Evolutionary conservation across 2,888 invertebrate genomes (phyloP), one percentile per base, ranked within the genome.

Genomic region (Leptopilina myrica): DNA sequence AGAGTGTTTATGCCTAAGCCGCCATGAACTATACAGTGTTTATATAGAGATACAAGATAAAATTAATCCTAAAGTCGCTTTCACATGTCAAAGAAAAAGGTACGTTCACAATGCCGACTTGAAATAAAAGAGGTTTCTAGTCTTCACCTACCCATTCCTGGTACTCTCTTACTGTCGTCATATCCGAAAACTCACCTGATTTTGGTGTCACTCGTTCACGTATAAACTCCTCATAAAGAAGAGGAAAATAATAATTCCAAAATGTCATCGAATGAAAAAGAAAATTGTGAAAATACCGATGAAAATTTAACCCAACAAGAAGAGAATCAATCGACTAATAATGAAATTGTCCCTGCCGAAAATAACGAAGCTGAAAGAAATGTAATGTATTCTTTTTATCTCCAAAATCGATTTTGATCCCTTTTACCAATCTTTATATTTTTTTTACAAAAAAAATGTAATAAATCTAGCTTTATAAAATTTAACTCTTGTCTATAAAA

Each of bases 361-460:
- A 69, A 83, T 53, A 84, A 82, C 69, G 86, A 85, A 78, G 88
- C 84, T 59, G 88, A 88, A 40, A 83, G 86, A 85, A 85, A 89
- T 79, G 89, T 89, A 78, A 53, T 1, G 89, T 89, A 89, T 89
- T 33, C 14, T 40, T 69, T 76, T 46, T 40, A 43, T 77, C 33
- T 53, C 67, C 8, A 76, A 15, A 33, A 33, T 33, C 33, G 33
- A 33, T 33, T 33, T 49, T 49, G 49, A 43, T 49, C 49, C 11
- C 4, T 49, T 49, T 49, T 49, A 2, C 4, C 1, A 49, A 49
- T 11, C 9, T 46, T 49, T 49, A 49, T 12, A 49, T 49, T 49
- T 49, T 49, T 26, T 33, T 33, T 33, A 33, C 33, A 4, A 33
- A 33, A 33, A 33, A 33, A 33, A 33, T 33, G 20, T 20, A 20